These are phyloP conservation scores for Artibeus jamaicensis DNA, from an alignment of 2,797 vertebrate species.

Conservation along the genomic window DNA sequence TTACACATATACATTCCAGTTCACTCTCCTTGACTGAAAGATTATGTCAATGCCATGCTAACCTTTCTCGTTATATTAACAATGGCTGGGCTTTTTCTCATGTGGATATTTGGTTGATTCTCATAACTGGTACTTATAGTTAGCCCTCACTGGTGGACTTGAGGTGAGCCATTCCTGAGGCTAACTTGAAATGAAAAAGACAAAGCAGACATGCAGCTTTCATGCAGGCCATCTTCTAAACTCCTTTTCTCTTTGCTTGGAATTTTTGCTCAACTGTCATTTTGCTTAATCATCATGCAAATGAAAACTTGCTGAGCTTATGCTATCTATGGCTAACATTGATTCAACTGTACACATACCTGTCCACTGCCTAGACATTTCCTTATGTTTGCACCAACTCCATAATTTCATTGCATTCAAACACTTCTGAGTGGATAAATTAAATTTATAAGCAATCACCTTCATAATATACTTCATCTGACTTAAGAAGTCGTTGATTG, in stretches of 20 bases:
- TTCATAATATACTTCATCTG: background rate
- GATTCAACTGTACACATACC: background rate
- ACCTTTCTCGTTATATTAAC: background rate
- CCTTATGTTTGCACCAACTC: background rate
- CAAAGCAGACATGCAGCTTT: background rate
- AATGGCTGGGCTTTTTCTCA: background rate
- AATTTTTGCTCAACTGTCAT: background rate
- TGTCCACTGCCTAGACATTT: background rate
- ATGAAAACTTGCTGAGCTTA: background rate
- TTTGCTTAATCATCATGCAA: background rate
- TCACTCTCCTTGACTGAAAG: background rate
- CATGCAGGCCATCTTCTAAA: background rate
- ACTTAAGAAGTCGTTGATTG: background rate
- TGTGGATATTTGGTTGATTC: background rate
- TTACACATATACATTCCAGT: background rate
- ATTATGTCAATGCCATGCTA: background rate
- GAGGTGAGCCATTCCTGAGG: background rate
- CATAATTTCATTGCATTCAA: background rate
- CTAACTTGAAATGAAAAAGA: background rate
- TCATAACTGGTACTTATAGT: background rate
- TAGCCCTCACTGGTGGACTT: background rate
- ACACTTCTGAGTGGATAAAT: background rate
- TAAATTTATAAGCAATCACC: background rate
- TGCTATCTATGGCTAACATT: background rate
- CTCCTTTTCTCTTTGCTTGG: background rate